Conservation (phyloP, 2,113 vertebrate genomes). For the Lates calcarifer region DNA sequence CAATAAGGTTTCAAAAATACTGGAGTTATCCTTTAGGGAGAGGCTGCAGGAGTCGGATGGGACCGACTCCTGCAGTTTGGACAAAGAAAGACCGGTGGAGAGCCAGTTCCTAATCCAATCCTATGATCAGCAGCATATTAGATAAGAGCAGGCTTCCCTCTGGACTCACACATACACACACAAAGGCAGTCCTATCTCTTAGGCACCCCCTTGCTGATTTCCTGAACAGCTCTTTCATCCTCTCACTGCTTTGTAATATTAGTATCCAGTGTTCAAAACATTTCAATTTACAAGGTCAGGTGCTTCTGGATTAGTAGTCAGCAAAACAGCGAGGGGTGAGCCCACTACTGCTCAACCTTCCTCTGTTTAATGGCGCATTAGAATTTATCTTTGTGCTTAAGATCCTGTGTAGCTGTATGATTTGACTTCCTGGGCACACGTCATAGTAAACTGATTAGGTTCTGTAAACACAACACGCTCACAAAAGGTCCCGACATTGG, state of each 20-base stretch:
- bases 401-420: neutral
- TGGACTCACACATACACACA: neutral
- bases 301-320: conserved; percentile 36
- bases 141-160: conserved; percentile 12
- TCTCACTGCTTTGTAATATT: conserved; percentile 28
- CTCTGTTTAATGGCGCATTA: conserved; percentile 29
- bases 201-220: conserved; percentile 19
- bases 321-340: neutral
- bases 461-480: neutral
- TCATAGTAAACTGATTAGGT: neutral
- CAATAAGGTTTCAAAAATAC: no score
- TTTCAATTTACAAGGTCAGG: conserved; percentile 31
- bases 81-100: neutral
- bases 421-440: neutral
- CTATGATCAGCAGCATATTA: conserved; percentile 9
- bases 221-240: conserved; percentile 33
- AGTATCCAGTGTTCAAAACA: conserved; percentile 32
- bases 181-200: neutral
- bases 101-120: neutral
- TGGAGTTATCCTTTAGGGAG: no score
- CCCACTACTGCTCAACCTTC: conserved; percentile 7
- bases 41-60: neutral
- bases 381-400: conserved; percentile 4
- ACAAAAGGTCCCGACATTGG: neutral
- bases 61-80: no score